phyloP scores from a whole-genome alignment of 2,888 invertebrate genomes.

The Xestia xanthographa region DNA sequence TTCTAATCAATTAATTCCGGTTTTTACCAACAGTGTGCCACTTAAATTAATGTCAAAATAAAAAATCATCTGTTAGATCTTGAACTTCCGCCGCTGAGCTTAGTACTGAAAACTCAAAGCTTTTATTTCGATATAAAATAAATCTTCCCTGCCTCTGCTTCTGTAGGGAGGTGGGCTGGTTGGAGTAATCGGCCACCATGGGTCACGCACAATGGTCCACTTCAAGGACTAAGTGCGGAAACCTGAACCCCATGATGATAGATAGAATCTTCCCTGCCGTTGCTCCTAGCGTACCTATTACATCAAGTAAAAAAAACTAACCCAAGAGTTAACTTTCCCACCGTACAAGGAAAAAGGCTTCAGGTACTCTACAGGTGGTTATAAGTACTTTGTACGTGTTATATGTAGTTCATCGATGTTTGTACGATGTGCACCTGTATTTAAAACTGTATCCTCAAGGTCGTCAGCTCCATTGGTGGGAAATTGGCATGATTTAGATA shows the following conservation, averaged over 20 bases:
- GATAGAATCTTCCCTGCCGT: too few species aligned
- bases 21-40: neutral
- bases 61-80: neutral
- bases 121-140: neutral
- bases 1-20: neutral
- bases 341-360: neutral
- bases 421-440: neutral
- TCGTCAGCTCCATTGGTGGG: slow-evolving; percentile 81
- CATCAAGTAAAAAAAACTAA: neutral
- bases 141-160: too few species aligned
- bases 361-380: neutral
- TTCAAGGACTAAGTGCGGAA: too few species aligned
- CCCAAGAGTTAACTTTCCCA: neutral
- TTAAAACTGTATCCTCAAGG: slow-evolving; percentile 79
- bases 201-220: too few species aligned
- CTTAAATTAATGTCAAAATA: neutral
- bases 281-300: neutral
- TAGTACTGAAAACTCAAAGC: neutral
- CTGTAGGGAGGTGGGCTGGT: too few species aligned
- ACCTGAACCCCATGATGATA: too few species aligned
- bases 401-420: neutral
- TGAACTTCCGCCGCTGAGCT: neutral
- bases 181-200: too few species aligned
- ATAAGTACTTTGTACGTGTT: neutral
- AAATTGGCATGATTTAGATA: slow-evolving; percentile 77